Conservation (phyloP, 1,140 invertebrate species). For the Palaemon carinicauda region DNA sequence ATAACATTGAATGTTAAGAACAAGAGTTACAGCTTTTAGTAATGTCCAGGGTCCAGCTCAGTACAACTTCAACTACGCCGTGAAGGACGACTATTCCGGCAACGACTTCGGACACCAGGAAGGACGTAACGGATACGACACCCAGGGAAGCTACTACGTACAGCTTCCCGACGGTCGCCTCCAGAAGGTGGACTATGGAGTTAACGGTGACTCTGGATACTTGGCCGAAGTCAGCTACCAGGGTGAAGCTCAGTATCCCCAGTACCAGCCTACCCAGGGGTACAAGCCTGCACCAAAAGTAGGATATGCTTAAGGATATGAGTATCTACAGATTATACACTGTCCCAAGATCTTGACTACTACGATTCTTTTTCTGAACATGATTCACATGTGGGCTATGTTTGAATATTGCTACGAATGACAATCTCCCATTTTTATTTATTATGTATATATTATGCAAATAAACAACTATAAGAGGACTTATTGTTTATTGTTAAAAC, state of each 20-base stretch:
- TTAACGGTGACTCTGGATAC: constrained; percentile 26
- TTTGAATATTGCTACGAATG: too few species aligned
- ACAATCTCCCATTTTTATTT: too few species aligned
- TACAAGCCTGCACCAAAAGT: too few species aligned
- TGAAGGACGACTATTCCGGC: constrained; percentile 27
- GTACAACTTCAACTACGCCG: constrained; percentile 31
- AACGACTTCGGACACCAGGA: constrained; percentile 31
- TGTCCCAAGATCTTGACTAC: too few species aligned
- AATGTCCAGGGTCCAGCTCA: not conserved
- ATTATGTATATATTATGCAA: too few species aligned
- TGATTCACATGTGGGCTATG: too few species aligned
- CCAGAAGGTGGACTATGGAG: constrained; percentile 4
- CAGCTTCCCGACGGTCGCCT: constrained; percentile 36
- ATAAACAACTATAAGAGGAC: too few species aligned
- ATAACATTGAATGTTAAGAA: too few species aligned
- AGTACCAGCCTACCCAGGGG: not conserved
- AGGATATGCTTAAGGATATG: not conserved
- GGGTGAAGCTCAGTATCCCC: constrained; percentile 34
- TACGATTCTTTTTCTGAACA: too few species aligned
- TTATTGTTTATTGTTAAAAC: too few species aligned
- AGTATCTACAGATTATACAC: too few species aligned
- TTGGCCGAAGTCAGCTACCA: constrained; percentile 19
- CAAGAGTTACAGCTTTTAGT: too few species aligned
- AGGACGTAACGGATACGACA: constrained; percentile 17
- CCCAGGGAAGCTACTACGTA: constrained; percentile 17